phyloP scores from a whole-genome alignment of 2,113 vertebrate genomes.

The Nyctibius bracteatus region DNA sequence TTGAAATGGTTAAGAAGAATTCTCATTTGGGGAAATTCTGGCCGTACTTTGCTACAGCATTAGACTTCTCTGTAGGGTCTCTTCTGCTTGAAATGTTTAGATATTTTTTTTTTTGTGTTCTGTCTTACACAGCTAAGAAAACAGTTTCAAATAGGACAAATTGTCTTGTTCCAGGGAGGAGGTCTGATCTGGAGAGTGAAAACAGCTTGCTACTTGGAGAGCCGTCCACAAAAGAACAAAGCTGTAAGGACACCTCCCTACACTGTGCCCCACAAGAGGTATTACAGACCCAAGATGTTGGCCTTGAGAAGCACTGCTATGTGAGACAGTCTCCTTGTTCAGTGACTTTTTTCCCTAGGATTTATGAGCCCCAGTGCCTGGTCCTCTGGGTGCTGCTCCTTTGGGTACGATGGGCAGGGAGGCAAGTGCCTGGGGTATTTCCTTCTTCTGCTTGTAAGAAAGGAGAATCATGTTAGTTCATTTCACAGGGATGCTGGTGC shows the following conservation, averaged over 20 bases:
- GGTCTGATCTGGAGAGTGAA: constrained; percentile 2
- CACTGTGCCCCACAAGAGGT: neutral
- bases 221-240: neutral
- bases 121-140: constrained; percentile 63
- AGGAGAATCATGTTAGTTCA: neutral
- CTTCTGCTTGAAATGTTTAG: constrained; percentile 16
- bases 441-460: neutral
- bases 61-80: constrained; percentile 11
- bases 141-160: constrained; percentile 59
- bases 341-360: neutral
- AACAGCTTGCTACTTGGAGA: constrained; percentile 45
- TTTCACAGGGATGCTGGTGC: neutral
- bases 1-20: neutral
- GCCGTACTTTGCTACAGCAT: neutral
- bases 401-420: neutral
- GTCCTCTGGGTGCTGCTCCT: neutral
- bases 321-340: neutral
- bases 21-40: neutral
- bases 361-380: neutral
- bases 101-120: constrained; percentile 61
- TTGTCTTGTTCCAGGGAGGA: constrained; percentile 49
- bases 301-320: neutral
- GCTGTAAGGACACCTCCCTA: neutral
- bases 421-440: neutral
- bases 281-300: neutral